Evolutionary conservation across 1,140 invertebrate genomes (phyloP).

Genomic region (Halyomorpha halys): DNA sequence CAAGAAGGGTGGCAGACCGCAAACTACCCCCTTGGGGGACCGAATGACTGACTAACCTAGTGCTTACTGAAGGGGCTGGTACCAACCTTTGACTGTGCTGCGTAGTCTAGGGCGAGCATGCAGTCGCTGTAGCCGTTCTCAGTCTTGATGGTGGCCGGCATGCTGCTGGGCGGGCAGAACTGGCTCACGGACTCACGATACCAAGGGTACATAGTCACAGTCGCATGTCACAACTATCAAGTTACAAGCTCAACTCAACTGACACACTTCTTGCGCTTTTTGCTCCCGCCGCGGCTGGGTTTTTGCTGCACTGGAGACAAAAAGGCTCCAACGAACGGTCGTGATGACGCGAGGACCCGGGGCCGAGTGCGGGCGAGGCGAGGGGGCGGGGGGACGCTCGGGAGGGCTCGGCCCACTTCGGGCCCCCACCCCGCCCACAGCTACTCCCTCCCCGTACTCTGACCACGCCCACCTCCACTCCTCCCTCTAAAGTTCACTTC

Average conservation of each 20-base stretch:
- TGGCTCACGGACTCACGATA: constrained; percentile 52
- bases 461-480: constrained; percentile 2
- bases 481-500: background rate
- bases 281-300: background rate
- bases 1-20: no score
- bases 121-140: constrained; percentile 61
- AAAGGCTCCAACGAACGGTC: background rate
- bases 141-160: constrained; percentile 50
- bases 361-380: background rate
- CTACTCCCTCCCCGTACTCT: background rate
- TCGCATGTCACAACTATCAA: background rate
- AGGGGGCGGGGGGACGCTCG: constrained; percentile 16
- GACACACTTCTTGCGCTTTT: background rate
- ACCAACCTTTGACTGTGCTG: constrained; percentile 53
- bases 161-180: constrained; percentile 39
- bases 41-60: no score
- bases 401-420: constrained; percentile 18
- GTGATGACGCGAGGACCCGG: constrained; percentile 13
- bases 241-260: background rate
- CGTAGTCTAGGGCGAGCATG: constrained; percentile 59
- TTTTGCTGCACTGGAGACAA: background rate
- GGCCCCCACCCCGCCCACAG: constrained; percentile 7
- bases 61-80: background rate
- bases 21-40: no score
- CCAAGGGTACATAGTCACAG: constrained; percentile 54